These are phyloP conservation scores for Drosophila atripex DNA, from an alignment of 2,888 invertebrate species.

Conservation along the genomic window DNA sequence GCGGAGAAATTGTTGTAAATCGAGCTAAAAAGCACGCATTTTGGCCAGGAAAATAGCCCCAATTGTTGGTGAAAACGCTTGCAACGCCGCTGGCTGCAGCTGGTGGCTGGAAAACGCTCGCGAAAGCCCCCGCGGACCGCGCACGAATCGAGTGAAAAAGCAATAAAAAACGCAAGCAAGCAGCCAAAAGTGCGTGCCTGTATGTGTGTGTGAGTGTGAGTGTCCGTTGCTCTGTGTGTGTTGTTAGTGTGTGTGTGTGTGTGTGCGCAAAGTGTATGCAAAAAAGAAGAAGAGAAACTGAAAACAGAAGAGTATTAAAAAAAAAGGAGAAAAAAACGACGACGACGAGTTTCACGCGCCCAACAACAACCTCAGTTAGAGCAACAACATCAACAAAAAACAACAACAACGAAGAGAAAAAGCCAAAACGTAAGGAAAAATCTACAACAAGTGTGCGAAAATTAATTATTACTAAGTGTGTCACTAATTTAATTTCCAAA, in stretches of 20 bases:
- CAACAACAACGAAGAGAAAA: slow-evolving; percentile 19
- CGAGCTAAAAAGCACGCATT: slow-evolving; percentile 70
- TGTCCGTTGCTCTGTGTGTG: slow-evolving; percentile 28
- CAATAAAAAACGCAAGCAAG: slow-evolving; percentile 64
- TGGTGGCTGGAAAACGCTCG: slow-evolving; percentile 53
- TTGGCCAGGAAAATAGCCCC: slow-evolving; percentile 61
- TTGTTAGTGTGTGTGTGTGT: slow-evolving; percentile 46
- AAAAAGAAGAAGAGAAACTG: slow-evolving; percentile 72
- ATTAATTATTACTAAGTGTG: slow-evolving; percentile 78
- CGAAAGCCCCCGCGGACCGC: slow-evolving; percentile 42
- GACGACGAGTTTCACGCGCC: slow-evolving; percentile 69
- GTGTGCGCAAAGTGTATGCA: slow-evolving; percentile 78
- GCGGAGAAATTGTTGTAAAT: slow-evolving; percentile 77
- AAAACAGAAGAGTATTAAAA: slow-evolving; percentile 71
- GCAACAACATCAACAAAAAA: slow-evolving; percentile 24
- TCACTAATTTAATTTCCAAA: slow-evolving; percentile 74
- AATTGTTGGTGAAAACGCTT: slow-evolving; percentile 67
- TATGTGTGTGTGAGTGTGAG: slow-evolving; percentile 41
- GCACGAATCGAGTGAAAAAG: slow-evolving; percentile 23
- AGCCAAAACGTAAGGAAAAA: slow-evolving; percentile 61
- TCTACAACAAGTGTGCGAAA: slow-evolving; percentile 75
- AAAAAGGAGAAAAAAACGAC: slow-evolving; percentile 70
- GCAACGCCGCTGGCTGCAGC: slow-evolving; percentile 56
- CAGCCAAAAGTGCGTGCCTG: slow-evolving; percentile 67
- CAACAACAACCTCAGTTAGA: slow-evolving; percentile 26